Conservation (phyloP, 2,797 vertebrate genomes). For the Lepilemur septentrionalis region DNA sequence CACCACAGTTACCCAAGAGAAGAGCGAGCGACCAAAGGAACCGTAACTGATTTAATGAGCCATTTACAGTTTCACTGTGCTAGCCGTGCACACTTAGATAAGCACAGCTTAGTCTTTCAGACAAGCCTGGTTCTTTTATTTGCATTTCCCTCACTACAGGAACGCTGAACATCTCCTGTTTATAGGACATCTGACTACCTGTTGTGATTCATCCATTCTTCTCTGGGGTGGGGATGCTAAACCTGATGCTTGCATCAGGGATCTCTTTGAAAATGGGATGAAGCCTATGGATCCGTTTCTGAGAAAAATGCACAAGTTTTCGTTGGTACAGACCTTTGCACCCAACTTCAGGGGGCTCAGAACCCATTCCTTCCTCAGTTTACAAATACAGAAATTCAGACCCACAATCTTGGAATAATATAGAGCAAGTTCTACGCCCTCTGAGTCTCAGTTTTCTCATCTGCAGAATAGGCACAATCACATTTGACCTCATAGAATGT, state of each 20-base stretch:
- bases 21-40: background rate
- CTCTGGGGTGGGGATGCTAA: background rate
- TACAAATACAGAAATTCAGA: background rate
- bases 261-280: background rate
- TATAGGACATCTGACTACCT: background rate
- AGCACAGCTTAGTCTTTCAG: background rate
- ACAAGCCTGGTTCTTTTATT: background rate
- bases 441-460: background rate
- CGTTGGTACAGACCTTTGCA: background rate
- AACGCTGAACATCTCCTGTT: background rate
- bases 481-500: background rate
- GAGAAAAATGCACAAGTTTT: background rate
- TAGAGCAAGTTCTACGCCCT: background rate
- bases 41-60: background rate
- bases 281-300: background rate
- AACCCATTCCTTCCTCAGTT: background rate
- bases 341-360: background rate
- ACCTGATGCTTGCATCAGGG: background rate
- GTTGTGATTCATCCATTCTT: background rate
- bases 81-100: rapidly evolving
- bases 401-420: background rate
- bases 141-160: background rate
- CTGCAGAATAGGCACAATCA: background rate
- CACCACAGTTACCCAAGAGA: background rate
- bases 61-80: background rate